A percentile compares a stretch with the other conserved stretches of the same genome.
These are phyloP conservation scores for Dasyurus viverrinus DNA, from an alignment of 2,113 vertebrate genomes.

Conservation along the genomic window DNA sequence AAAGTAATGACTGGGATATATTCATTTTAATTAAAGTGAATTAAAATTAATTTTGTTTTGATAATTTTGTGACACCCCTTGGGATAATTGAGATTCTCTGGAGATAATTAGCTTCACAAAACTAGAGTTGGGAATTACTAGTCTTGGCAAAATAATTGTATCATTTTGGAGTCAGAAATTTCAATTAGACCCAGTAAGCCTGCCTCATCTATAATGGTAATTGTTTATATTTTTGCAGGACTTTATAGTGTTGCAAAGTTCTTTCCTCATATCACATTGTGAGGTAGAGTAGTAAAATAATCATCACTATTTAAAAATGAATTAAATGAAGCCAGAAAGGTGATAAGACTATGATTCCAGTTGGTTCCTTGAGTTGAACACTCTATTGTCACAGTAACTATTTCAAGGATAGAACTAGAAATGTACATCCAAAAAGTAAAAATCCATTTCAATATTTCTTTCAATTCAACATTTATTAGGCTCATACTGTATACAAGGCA, in stretches of 20 bases:
- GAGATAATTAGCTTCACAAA: not conserved
- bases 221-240: not conserved
- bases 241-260: not conserved
- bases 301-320: not conserved
- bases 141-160: conserved; percentile 1
- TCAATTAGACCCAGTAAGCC: not conserved
- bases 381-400: not conserved
- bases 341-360: not conserved
- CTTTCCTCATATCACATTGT: not conserved
- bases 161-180: conserved; percentile 1
- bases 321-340: not conserved
- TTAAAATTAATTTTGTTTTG: conserved; percentile 3
- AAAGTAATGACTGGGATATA: not conserved
- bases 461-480: no score
- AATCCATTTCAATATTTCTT: no score
- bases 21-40: not conserved
- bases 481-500: no score
- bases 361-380: not conserved
- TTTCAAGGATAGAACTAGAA: not conserved
- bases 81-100: not conserved
- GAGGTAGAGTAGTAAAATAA: not conserved
- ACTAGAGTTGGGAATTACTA: not conserved
- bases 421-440: not conserved
- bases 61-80: not conserved
- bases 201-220: not conserved